Evolutionary conservation across 1,140 invertebrate species (phyloP).

Genomic region (Drosophila gunungcola): DNA sequence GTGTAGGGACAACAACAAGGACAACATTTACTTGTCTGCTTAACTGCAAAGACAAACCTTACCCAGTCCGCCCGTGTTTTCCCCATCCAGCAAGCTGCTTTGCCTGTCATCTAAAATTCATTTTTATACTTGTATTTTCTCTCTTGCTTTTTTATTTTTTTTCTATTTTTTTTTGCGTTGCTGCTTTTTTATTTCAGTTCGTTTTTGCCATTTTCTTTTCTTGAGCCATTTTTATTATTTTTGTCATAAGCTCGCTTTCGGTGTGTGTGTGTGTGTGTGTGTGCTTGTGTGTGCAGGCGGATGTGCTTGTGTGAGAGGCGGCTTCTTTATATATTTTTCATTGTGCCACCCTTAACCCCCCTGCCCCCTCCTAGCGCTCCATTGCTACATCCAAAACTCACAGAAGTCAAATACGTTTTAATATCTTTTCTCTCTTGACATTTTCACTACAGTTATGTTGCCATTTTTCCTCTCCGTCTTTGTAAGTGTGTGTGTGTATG

Average conservation of each 20-base stretch:
- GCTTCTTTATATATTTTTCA: constrained; percentile 82
- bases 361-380: constrained; percentile 1
- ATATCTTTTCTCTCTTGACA: constrained; percentile 83
- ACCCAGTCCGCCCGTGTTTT: background rate
- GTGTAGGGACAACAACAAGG: constrained; percentile 66
- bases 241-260: constrained; percentile 67
- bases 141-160: constrained; percentile 35
- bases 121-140: constrained; percentile 80
- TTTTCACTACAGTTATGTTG: constrained; percentile 83
- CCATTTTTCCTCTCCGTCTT: constrained; percentile 64
- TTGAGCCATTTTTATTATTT: constrained; percentile 83
- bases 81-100: constrained; percentile 51
- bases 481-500: constrained; percentile 1
- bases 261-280: constrained; percentile 25
- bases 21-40: constrained; percentile 82
- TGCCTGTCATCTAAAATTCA: constrained; percentile 83
- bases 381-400: constrained; percentile 63
- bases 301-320: constrained; percentile 58
- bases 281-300: constrained; percentile 9
- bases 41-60: constrained; percentile 81
- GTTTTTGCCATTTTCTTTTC: constrained; percentile 72
- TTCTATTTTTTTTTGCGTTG: constrained; percentile 24
- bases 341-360: constrained; percentile 77
- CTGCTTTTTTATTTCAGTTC: constrained; percentile 53
- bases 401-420: constrained; percentile 83